phyloP scores from a whole-genome alignment of 2,113 vertebrate genomes.

The Pluvialis apricaria region DNA sequence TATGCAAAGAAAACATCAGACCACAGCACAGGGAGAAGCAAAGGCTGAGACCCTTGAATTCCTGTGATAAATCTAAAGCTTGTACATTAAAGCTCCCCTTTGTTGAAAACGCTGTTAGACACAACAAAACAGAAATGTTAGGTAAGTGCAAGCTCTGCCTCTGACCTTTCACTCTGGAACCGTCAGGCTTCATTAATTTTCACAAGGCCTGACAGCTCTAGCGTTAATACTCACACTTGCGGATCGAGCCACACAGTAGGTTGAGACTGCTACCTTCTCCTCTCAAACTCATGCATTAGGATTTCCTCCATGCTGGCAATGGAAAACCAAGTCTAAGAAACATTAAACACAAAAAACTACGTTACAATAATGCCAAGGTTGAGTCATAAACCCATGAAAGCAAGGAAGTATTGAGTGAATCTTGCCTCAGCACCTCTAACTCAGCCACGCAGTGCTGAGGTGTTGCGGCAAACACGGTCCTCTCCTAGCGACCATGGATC shows the following conservation, averaged over 20 bases:
- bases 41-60: conserved; percentile 60
- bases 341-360: conserved; percentile 83
- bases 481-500: background rate
- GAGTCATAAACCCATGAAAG: conserved; percentile 70
- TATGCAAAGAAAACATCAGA: conserved; percentile 41
- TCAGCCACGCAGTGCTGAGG: accelerated
- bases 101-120: conserved; percentile 68
- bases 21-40: conserved; percentile 18
- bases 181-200: conserved; percentile 79
- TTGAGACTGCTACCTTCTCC: conserved; percentile 81
- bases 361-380: conserved; percentile 70
- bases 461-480: accelerated
- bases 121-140: conserved; percentile 75
- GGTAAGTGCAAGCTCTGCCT: conserved; percentile 69
- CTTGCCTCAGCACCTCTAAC: background rate
- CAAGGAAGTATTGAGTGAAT: conserved; percentile 3
- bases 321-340: conserved; percentile 83
- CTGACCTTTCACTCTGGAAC: conserved; percentile 78
- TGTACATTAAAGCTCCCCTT: conserved; percentile 65
- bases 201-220: conserved; percentile 79
- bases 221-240: conserved; percentile 81
- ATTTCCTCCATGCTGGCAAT: conserved; percentile 81
- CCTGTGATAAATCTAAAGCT: conserved; percentile 65
- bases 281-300: conserved; percentile 81
- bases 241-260: conserved; percentile 80